A percentile compares a stretch with the other conserved stretches of the same genome.
Evolutionary conservation across 2,113 vertebrate genomes (phyloP).

Genomic region (Xiphophorus maculatus): DNA sequence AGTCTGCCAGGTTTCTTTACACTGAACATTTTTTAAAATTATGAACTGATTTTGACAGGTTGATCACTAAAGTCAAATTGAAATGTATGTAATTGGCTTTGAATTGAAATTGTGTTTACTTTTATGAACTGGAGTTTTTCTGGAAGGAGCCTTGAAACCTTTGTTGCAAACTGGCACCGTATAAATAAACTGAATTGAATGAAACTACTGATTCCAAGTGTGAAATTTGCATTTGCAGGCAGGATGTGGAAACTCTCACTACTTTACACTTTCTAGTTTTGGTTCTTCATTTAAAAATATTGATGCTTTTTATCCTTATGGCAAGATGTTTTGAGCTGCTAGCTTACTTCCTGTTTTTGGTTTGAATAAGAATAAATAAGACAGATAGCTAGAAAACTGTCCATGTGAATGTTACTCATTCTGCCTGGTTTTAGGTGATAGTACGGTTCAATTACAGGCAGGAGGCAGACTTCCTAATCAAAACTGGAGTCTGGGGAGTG

Average conservation of each 20-base stretch:
- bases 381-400: not conserved
- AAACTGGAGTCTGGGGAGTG: too few species aligned
- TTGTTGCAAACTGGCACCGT: too few species aligned
- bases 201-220: not conserved
- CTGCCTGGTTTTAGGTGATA: not conserved
- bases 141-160: too few species aligned
- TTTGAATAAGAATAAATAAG: not conserved
- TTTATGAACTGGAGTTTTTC: too few species aligned
- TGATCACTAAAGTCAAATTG: not conserved
- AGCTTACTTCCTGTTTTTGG: not conserved
- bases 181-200: too few species aligned
- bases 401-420: not conserved
- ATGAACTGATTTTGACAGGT: not conserved
- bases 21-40: not conserved
- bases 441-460: not conserved
- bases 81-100: not conserved
- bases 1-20: too few species aligned
- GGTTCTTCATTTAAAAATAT: not conserved
- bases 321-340: not conserved
- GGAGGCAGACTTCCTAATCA: too few species aligned
- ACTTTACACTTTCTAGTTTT: not conserved
- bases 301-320: not conserved
- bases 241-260: not conserved
- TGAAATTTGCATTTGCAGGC: not conserved
- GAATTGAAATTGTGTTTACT: not conserved